Conservation (phyloP, 2,888 invertebrate species). For the Leptinotarsa tumamoca region DNA sequence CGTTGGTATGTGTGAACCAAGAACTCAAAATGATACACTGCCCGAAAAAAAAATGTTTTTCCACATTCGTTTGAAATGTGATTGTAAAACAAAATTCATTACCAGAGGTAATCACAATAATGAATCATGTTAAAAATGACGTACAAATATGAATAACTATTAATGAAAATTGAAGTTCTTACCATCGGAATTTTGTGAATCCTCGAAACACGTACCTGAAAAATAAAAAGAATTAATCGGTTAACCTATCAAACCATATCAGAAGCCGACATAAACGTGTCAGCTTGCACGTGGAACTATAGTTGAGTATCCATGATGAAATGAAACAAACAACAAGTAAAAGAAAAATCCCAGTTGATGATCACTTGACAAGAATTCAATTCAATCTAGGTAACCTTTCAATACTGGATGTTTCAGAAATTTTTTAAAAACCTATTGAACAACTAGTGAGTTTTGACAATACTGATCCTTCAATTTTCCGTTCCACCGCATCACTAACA, state of each 20-base stretch:
- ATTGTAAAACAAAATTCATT: no score
- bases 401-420: background rate
- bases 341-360: background rate
- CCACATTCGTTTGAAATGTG: no score
- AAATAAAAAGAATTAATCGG: slow-evolving; percentile 42
- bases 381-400: background rate
- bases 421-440: background rate
- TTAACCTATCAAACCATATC: background rate
- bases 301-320: background rate
- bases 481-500: no score
- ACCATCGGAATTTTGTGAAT: slow-evolving; percentile 54
- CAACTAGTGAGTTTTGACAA: background rate
- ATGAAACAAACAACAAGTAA: background rate
- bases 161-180: slow-evolving; percentile 21
- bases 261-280: background rate
- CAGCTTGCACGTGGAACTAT: background rate
- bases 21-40: no score
- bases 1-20: no score
- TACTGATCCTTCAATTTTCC: no score
- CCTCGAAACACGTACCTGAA: slow-evolving; percentile 59
- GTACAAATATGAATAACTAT: slow-evolving; percentile 8
- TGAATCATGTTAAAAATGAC: background rate
- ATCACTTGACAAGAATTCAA: background rate
- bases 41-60: no score
- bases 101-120: background rate